Evolutionary conservation across 1,140 invertebrate species (phyloP), one percentile per base, ranked within the genome.

Genomic region (Drosophila sechellia): DNA sequence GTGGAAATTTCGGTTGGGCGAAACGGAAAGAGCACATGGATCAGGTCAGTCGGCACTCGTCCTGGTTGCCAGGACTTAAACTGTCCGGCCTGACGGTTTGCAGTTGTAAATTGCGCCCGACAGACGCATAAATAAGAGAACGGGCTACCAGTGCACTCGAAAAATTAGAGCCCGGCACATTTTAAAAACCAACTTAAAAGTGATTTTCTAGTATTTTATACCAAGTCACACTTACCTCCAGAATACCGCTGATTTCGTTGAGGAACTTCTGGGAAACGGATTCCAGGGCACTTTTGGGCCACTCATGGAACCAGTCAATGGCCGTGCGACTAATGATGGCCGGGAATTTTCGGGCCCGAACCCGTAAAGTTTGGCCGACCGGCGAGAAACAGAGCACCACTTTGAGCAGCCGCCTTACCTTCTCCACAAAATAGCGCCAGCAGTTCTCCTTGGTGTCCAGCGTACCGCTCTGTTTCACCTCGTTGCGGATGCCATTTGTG

Each of bases 271-370:
- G 94, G 42, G 97, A 98, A 1, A 99, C 98, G 45, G 97, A 98
- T 81, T 97, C 94, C 58, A 99, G 92, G 11, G 98, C 98, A 81
- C 97, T 95, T 90, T 95, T 94, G 1, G 98, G 98, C 98, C 98
- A 99, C 93, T 98, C 97, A 91, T 99, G 97, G 91, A 99, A 99
- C 98, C 98, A 99, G 92, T 99, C 95, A 57, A 99, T 98, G 15
- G 95, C 95, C 0, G 98, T 98, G 77, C 97, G 98, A 93, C 97
- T 99, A 15, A 98, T 95, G 25, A 99, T 94, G 3, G 98, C 98
- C 12, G 98, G 98, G 93, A 99, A 99, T 92, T 98, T 97, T 48
- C 98, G 94, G 11, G 96, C 96, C 64, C 98, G 94, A 40, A 98
- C 94, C 77, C 98, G 93, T 13, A 98, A 93, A 0, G 96, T 98